phyloP scores from a whole-genome alignment of 2,797 vertebrate genomes.

The Lerista edwardsae region DNA sequence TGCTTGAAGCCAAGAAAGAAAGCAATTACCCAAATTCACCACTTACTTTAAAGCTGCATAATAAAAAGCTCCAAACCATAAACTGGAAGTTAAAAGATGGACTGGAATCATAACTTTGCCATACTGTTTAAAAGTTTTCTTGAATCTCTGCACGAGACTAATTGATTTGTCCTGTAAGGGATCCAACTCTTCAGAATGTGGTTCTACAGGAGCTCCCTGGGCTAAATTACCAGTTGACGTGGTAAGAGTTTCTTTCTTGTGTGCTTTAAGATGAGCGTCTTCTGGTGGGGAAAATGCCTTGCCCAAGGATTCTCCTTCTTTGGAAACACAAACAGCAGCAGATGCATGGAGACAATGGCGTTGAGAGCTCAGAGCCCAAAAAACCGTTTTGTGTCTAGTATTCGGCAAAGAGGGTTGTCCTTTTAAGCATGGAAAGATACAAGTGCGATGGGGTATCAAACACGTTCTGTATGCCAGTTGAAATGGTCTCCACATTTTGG shows the following conservation, averaged over 20 bases:
- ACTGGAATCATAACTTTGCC: constrained; percentile 97
- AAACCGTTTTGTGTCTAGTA: constrained; percentile 62
- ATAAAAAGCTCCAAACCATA: constrained; percentile 96
- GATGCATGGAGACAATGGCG: constrained; percentile 77
- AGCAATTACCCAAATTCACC: constrained; percentile 13
- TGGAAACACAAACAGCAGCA: constrained; percentile 62
- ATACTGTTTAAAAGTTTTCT: constrained; percentile 95
- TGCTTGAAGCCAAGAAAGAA: background rate
- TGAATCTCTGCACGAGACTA: constrained; percentile 91
- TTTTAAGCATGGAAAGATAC: constrained; percentile 64
- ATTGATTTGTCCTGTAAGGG: constrained; percentile 94
- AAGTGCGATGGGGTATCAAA: constrained; percentile 53
- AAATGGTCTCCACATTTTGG: constrained; percentile 79
- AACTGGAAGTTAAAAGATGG: constrained; percentile 89
- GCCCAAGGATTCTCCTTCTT: constrained; percentile 71
- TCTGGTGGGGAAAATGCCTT: constrained; percentile 50
- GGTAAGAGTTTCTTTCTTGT: constrained; percentile 39
- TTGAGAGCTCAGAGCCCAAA: constrained; percentile 57
- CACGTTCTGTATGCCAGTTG: constrained; percentile 69
- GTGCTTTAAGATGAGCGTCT: constrained; percentile 43
- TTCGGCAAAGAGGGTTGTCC: constrained; percentile 49
- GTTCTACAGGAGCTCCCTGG: constrained; percentile 49
- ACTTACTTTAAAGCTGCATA: constrained; percentile 98
- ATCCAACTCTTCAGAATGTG: constrained; percentile 80
- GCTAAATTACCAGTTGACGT: constrained; percentile 24